Evolutionary conservation across 2,113 vertebrate species (phyloP), one percentile per base, ranked within the genome.

Genomic region (Sigmodon hispidus): DNA sequence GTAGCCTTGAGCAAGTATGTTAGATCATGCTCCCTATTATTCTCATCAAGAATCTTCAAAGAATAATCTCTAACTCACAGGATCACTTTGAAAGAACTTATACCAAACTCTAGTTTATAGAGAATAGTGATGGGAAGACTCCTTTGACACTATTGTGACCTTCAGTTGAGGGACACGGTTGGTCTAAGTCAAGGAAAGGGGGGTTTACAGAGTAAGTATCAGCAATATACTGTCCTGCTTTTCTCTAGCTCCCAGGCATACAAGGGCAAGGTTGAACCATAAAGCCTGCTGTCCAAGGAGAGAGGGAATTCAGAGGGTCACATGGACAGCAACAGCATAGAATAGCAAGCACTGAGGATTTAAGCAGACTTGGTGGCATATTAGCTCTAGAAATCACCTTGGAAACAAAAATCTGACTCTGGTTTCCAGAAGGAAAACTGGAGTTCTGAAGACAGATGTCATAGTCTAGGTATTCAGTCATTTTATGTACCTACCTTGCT

Each of bases 301-400:
- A 89, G 19, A 73, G n/a, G 61, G 31, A 57, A 61, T 10, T 92
- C 45, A 70, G 85, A 83, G 77, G n/a, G 29, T 72, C 76, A 59
- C 13, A 0, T 43, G 65, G 24, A 73, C 13, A 36, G 24, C 1
- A 65, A 19, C 70, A 73, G 5, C 87, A 81, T 5, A 87, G 43
- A 73, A 86, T 45, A 45, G 0, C 3, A 50, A 34, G 65, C 34
- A 59, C 5, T 29, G 24, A 1, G 63, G 31, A 5, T 57, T 36
- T 21, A 55, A 75, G 61, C 22, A 77, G 5, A 0, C 36, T 19
- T 0, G 21, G 3, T 16, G 19, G 5, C n/a, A 75, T 11, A 13
- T 5, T 83, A 85, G 67, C 50, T 24, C 34, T 34, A 80, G 29
- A 22, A n/a, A 63, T 13, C 3, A 1, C 34, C 48, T 34, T 72